Percentiles rank a stretch among this genome's conserved stretches.
phyloP scores from a whole-genome alignment of 2,797 vertebrate genomes.

The Pelobates cultripes region DNA sequence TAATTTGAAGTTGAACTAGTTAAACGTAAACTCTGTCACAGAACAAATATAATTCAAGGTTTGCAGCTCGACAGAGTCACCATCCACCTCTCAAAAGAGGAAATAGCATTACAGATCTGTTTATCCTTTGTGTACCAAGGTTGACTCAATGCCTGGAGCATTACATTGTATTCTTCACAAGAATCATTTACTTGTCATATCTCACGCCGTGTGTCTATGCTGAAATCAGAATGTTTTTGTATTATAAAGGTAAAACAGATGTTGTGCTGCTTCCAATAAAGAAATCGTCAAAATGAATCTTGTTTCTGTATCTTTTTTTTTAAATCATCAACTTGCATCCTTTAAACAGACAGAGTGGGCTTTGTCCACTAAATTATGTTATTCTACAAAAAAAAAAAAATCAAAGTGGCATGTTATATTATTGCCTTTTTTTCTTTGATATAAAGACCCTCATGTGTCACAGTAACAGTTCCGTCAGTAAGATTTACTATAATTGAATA shows the following conservation, averaged over 20 bases:
- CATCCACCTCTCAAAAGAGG: background rate
- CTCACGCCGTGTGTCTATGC: background rate
- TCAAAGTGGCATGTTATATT: background rate
- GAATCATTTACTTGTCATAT: conserved; percentile 21
- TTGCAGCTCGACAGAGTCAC: background rate
- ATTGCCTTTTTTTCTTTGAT: background rate
- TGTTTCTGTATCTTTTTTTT: conserved; percentile 45
- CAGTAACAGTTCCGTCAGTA: background rate
- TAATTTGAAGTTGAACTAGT: background rate
- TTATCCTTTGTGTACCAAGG: conserved; percentile 10
- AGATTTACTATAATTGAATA: background rate
- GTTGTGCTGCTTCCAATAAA: background rate
- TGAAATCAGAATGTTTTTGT: background rate
- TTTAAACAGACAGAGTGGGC: background rate
- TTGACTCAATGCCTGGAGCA: conserved; percentile 3
- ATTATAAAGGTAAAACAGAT: conserved; percentile 37
- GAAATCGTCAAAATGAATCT: conserved; percentile 31
- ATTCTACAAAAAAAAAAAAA: background rate
- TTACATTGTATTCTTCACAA: conserved; percentile 8
- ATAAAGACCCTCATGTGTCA: background rate
- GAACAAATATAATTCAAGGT: background rate
- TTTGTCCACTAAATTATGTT: background rate
- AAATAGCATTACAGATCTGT: background rate
- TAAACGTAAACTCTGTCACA: background rate
- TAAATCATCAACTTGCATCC: background rate